These are phyloP conservation scores for Agrochola lota DNA, from an alignment of 2,888 invertebrate genomes.

Conservation along the genomic window DNA sequence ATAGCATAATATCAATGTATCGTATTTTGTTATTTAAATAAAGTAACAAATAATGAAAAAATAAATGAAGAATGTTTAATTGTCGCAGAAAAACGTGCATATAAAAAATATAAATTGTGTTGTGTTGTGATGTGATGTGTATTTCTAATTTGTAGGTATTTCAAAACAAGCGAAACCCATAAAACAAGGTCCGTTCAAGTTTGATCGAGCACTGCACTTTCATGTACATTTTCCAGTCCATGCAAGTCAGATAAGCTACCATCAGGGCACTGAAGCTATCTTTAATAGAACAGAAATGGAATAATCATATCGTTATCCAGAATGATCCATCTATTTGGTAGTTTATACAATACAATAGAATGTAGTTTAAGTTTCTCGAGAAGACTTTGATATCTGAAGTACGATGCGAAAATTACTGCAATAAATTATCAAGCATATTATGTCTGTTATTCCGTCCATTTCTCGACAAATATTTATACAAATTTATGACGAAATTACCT, in stretches of 20 bases:
- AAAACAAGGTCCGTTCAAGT: constrained; percentile 13
- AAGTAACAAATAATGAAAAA: no score
- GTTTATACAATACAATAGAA: constrained; percentile 32
- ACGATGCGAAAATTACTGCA: constrained; percentile 6
- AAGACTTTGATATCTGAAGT: constrained; percentile 7
- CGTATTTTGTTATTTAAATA: no score
- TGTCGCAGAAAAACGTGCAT: no score
- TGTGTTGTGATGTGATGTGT: no score
- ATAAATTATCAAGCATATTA: neutral
- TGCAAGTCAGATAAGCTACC: constrained; percentile 47
- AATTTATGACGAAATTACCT: neutral
- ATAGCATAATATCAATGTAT: no score
- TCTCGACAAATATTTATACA: neutral
- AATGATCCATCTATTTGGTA: constrained; percentile 25
- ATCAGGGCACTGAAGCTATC: constrained; percentile 33
- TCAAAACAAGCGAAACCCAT: neutral
- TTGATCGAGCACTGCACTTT: constrained; percentile 41
- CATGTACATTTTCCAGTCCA: constrained; percentile 36
- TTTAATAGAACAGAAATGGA: constrained; percentile 35
- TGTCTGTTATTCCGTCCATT: neutral
- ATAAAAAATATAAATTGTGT: no score
- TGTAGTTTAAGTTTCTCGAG: constrained; percentile 16
- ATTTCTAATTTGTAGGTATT: neutral
- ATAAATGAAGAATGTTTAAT: no score
- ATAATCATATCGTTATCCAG: constrained; percentile 26